Evolutionary conservation across 2,113 vertebrate species (phyloP), one percentile per base, ranked within the genome.

Genomic region (Murina feae): DNA sequence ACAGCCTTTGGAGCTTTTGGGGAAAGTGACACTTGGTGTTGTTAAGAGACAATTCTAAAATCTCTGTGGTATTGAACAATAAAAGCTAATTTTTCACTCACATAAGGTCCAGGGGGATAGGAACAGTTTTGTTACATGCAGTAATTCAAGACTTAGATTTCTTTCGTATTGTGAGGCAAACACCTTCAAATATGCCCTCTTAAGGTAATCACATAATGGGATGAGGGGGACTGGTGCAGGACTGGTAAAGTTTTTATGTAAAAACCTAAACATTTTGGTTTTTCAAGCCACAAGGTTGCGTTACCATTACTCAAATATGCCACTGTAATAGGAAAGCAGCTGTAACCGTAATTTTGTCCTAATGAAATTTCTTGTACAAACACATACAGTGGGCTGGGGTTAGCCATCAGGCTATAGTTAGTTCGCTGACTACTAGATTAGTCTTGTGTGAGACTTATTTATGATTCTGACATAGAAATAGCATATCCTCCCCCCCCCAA

Each of bases 301-400:
- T 58, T 82, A 65, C 4, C 88, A 63, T 93, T 55, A 58, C 28
- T 89, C 55, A 88, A 42, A 68, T 51, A 2, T 58, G n/a, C 28
- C n/a, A 25, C 39, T 49, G 4, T 65, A 65, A 51, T 58, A 53
- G 32, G 71, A 79, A 68, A 90, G 55, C 5, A 87, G 12, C 5
- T 47, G 2, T 58, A 83, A 37, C 2, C 68, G 2, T 75, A 78
- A 8, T 20, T 80, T 39, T 89, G 30, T 81, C 80, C 58, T 37
- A 85, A 55, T 89, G 76, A 85, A 85, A 69, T 13, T 68, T 95
- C 65, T 55, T 47, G 79, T 81, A 80, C 17, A 51, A 81, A 93
- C 53, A 23, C 32, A 42, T 23, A 68, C 5, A 17, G 7, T 76
- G 12, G 39, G 9, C 20, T 25, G 25, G 23, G 21, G 68, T 81